Evolutionary conservation across 2,888 invertebrate genomes (phyloP).

Genomic region (Plebejus argus): DNA sequence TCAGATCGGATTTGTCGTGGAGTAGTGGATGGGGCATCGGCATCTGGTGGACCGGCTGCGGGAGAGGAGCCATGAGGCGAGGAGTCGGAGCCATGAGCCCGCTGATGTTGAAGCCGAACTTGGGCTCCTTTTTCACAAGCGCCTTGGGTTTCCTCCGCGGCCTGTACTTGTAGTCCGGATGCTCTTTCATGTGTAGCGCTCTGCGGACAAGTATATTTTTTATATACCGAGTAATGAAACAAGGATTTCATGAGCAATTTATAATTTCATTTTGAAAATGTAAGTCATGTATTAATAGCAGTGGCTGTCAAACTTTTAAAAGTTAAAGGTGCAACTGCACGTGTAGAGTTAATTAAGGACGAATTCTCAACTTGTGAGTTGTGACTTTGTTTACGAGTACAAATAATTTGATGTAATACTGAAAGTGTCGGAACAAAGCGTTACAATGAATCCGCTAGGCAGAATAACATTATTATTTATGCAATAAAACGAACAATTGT

Average conservation of each 20-base stretch:
- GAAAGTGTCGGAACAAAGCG: slow-evolving; percentile 60
- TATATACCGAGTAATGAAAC: not conserved
- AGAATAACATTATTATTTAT: slow-evolving; percentile 80
- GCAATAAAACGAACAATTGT: slow-evolving; percentile 80
- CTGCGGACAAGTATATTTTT: slow-evolving; percentile 74
- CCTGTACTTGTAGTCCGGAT: slow-evolving; percentile 95
- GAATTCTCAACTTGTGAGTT: not conserved
- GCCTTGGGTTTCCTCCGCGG: slow-evolving; percentile 93
- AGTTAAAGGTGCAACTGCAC: not conserved
- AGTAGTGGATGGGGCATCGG: slow-evolving; percentile 77
- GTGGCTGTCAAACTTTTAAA: not conserved
- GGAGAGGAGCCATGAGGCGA: slow-evolving; percentile 67
- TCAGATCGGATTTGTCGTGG: slow-evolving; percentile 83
- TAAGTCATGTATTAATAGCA: not conserved
- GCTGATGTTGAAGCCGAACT: slow-evolving; percentile 85
- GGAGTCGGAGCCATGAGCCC: slow-evolving; percentile 83
- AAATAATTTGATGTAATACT: slow-evolving; percentile 44
- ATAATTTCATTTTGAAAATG: not conserved
- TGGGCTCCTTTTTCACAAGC: slow-evolving; percentile 89
- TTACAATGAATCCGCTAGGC: slow-evolving; percentile 68
- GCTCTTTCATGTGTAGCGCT: slow-evolving; percentile 96
- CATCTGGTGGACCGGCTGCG: slow-evolving; percentile 69
- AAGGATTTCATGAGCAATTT: not conserved
- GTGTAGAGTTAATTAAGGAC: not conserved
- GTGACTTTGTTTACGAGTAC: slow-evolving; percentile 37